phyloP scores from a whole-genome alignment of 2,113 vertebrate species.

The Podarcis raffonei region DNA sequence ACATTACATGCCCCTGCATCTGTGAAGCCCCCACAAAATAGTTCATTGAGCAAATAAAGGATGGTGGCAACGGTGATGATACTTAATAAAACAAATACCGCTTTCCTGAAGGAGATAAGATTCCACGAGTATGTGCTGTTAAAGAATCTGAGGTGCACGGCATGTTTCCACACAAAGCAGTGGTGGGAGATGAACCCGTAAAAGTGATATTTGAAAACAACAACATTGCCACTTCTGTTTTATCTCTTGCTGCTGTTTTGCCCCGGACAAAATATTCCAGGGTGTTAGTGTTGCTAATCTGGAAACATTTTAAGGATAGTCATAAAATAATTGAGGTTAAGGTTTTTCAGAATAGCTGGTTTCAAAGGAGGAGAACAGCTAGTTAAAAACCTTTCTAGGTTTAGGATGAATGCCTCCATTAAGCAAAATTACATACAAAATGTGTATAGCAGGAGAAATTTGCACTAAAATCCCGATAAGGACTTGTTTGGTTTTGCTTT shows the following conservation, averaged over 20 bases:
- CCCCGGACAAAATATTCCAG: background rate
- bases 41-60: background rate
- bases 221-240: background rate
- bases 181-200: background rate
- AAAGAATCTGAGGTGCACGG: background rate
- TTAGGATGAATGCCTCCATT: no score
- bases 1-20: background rate
- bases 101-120: fast-evolving
- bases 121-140: background rate
- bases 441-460: no score
- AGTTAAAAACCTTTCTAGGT: no score
- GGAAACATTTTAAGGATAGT: background rate
- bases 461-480: no score
- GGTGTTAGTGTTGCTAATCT: background rate
- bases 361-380: no score
- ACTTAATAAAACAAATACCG: background rate
- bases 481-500: no score
- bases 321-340: background rate
- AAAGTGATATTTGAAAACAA: background rate
- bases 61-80: background rate
- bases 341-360: background rate
- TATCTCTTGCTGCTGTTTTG: background rate
- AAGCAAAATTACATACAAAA: no score
- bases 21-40: background rate
- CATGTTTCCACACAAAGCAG: background rate